phyloP scores from a whole-genome alignment of 1,140 invertebrate species.

The Pseudomyrmex cubaensis region DNA sequence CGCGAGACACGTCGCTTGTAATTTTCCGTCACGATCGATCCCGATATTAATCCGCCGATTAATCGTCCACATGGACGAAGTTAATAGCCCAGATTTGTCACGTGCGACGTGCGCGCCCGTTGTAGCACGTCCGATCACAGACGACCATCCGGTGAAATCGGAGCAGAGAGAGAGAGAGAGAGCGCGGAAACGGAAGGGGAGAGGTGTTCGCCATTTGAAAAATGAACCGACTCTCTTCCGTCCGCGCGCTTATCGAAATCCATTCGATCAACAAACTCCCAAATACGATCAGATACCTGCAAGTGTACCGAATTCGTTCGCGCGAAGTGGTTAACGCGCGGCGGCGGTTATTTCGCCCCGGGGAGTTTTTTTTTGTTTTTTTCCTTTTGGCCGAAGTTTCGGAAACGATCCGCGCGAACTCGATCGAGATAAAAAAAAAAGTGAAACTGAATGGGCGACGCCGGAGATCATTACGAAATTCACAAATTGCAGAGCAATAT shows the following conservation, averaged over 20 bases:
- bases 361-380: too few relatives aligned
- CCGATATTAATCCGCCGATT: conserved; percentile 50
- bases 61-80: conserved; percentile 41
- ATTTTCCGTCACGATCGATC: conserved; percentile 30
- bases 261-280: conserved; percentile 25
- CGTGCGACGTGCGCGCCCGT: conserved; percentile 27
- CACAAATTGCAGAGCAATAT: too few relatives aligned
- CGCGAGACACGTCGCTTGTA: conserved; percentile 7
- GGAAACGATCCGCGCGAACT: not conserved
- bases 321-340: not conserved
- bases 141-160: conserved; percentile 32
- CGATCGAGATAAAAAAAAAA: conserved; percentile 1
- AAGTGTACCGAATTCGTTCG: not conserved
- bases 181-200: too few relatives aligned
- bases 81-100: conserved; percentile 51
- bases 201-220: conserved; percentile 36
- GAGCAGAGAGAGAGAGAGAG: not conserved
- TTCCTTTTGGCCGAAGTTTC: not conserved
- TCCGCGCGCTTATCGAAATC: conserved; percentile 8
- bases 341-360: not conserved
- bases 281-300: conserved; percentile 42
- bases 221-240: conserved; percentile 10
- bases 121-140: not conserved
- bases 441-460: not conserved
- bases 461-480: not conserved